Percentiles rank a stretch among this genome's conserved stretches.
Conservation (phyloP, 2,888 invertebrate genomes). For the Cephalotes varians region DNA sequence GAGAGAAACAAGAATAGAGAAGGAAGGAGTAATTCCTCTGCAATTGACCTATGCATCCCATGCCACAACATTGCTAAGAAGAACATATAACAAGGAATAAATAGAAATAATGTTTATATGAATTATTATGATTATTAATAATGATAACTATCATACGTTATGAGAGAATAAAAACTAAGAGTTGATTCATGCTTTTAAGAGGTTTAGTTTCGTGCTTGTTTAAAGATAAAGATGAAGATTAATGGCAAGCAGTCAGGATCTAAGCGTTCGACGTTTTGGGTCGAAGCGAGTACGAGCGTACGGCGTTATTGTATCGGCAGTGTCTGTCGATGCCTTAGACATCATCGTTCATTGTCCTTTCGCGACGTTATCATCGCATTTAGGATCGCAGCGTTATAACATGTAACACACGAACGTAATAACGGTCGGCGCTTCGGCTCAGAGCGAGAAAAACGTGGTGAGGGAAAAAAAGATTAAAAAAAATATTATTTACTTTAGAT, state of each 20-base stretch:
- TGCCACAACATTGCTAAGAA: constrained; percentile 70
- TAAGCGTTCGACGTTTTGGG: constrained; percentile 76
- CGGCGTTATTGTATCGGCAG: background rate
- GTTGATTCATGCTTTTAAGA: constrained; percentile 84
- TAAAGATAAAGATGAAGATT: constrained; percentile 56
- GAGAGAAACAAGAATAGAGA: constrained; percentile 44
- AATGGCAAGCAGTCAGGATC: constrained; percentile 72
- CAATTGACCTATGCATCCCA: constrained; percentile 68
- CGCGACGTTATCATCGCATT: background rate
- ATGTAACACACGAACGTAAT: background rate
- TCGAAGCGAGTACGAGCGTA: constrained; percentile 66
- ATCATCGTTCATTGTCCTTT: background rate
- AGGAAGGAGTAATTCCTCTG: constrained; percentile 66
- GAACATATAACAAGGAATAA: constrained; percentile 77
- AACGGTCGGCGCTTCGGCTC: constrained; percentile 73
- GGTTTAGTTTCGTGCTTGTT: constrained; percentile 83
- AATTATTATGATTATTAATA: constrained; percentile 81
- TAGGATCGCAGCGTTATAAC: background rate
- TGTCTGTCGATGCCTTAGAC: background rate
- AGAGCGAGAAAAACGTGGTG: constrained; percentile 70
- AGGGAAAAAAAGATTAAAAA: constrained; percentile 75
- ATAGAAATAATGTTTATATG: constrained; percentile 85
- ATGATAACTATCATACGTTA: constrained; percentile 81
- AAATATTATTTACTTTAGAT: constrained; percentile 85
- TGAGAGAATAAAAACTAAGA: constrained; percentile 81